phyloP scores from a whole-genome alignment of 2,113 vertebrate species.

The Ctenomys sociabilis region DNA sequence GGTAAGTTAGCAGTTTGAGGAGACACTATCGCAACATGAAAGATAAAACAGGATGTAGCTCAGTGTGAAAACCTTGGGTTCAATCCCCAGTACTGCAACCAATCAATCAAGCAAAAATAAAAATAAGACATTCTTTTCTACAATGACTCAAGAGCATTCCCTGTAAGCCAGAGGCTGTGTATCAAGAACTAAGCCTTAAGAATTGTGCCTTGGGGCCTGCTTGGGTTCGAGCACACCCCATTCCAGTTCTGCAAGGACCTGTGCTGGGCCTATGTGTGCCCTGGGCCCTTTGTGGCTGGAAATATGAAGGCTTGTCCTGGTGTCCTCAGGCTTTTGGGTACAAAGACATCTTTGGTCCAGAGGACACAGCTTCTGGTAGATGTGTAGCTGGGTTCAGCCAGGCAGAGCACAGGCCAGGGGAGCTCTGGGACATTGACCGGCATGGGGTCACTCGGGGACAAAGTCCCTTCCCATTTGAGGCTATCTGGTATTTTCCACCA shows the following conservation, averaged over 20 bases:
- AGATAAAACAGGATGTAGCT: not conserved
- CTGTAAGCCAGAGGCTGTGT: not conserved
- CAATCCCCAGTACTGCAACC: not conserved
- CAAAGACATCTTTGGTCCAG: not conserved
- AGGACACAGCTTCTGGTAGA: not conserved
- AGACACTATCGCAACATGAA: not conserved
- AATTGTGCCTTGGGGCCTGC: too few species aligned
- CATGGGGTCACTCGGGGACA: not conserved
- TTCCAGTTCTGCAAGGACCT: not conserved
- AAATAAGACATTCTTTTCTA: not conserved
- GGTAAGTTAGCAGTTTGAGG: not conserved
- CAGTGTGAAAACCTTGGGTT: not conserved
- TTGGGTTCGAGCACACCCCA: not conserved
- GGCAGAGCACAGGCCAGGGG: not conserved
- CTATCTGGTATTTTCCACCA: not conserved
- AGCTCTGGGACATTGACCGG: not conserved
- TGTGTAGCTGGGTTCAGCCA: not conserved
- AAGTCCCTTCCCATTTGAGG: not conserved
- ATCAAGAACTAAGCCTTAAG: not conserved
- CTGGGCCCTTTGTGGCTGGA: accelerated
- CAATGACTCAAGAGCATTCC: not conserved
- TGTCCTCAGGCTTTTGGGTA: not conserved
- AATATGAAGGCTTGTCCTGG: not conserved
- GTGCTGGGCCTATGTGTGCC: not conserved
- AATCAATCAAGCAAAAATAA: not conserved